Evolutionary conservation across 2,113 vertebrate species (phyloP).

Genomic region (Cyrtonyx montezumae): DNA sequence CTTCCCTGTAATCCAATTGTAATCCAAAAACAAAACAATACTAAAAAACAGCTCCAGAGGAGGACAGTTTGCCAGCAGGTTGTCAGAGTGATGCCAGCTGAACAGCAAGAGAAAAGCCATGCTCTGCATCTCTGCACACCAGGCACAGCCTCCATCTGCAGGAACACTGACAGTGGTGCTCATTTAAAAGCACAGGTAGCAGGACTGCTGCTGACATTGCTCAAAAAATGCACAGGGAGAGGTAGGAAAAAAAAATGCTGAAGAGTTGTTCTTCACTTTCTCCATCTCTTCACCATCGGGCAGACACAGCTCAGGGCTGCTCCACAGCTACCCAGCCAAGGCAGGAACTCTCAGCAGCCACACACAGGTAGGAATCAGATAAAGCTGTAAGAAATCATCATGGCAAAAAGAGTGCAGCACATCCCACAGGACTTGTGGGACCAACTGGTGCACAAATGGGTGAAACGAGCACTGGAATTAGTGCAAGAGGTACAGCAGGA

Average conservation of each 20-base stretch:
- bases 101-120: neutral
- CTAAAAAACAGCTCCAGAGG: neutral
- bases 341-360: neutral
- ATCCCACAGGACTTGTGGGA: neutral
- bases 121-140: accelerated
- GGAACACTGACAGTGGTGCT: neutral
- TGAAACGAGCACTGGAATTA: neutral
- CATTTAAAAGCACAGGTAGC: neutral
- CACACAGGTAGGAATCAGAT: neutral
- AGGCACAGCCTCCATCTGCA: neutral
- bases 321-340: neutral
- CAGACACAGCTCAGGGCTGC: neutral
- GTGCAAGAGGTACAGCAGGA: neutral
- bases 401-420: neutral
- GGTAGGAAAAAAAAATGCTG: neutral
- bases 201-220: neutral
- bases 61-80: neutral
- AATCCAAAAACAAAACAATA: neutral
- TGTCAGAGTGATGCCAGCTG: neutral
- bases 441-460: neutral
- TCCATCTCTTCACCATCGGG: accelerated
- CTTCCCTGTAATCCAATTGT: neutral
- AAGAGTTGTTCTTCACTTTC: neutral
- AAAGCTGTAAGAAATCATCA: neutral
- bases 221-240: neutral